Conservation (phyloP, 2,797 vertebrate genomes). For the Prionace glauca region DNA sequence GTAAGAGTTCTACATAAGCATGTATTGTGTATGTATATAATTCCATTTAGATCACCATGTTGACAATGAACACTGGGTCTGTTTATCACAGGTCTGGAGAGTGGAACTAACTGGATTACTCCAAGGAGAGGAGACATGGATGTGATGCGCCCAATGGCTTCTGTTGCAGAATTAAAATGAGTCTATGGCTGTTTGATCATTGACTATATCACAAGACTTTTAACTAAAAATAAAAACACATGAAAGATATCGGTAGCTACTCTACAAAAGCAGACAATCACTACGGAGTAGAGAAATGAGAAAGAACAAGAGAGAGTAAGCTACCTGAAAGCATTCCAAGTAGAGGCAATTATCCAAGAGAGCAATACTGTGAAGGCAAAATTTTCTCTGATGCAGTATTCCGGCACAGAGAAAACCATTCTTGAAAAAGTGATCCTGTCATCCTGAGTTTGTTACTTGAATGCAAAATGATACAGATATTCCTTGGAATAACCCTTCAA, state of each 20-base stretch:
- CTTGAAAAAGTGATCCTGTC: too few relatives aligned
- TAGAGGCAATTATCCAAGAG: neutral
- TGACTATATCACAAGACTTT: neutral
- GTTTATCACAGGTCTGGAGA: neutral
- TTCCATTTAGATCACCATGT: neutral
- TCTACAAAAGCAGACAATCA: neutral
- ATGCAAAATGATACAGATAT: too few relatives aligned
- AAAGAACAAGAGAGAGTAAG: neutral
- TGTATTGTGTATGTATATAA: neutral
- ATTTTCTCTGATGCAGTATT: too few relatives aligned
- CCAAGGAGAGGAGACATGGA: neutral
- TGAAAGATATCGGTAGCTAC: neutral
- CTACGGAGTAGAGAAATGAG: neutral
- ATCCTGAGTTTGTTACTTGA: too few relatives aligned
- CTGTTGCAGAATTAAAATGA: too few relatives aligned
- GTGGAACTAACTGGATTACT: neutral
- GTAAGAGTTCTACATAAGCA: neutral
- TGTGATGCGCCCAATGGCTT: neutral
- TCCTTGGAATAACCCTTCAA: too few relatives aligned
- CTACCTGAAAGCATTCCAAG: neutral
- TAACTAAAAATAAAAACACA: neutral
- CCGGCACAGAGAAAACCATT: too few relatives aligned
- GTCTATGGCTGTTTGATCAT: neutral
- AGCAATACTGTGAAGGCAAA: too few relatives aligned
- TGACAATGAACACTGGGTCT: neutral